Percentiles rank a stretch among this genome's conserved stretches.
Evolutionary conservation across 2,797 vertebrate species (phyloP).

Genomic region (Notolepis coatsorum): DNA sequence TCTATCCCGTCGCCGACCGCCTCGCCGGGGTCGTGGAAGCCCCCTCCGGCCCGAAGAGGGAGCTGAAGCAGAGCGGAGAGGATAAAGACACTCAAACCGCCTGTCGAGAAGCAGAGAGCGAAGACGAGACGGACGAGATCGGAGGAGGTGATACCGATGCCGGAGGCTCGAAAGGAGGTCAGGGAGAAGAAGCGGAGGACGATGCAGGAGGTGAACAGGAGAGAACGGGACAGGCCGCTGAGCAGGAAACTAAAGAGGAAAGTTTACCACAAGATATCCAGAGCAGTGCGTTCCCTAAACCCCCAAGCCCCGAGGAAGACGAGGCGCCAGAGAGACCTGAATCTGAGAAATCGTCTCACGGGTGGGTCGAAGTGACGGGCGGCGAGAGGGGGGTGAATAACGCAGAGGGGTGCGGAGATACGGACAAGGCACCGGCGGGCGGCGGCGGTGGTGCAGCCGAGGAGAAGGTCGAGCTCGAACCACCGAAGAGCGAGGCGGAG

Average conservation of each 20-base stretch:
- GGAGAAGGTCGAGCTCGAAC: constrained; percentile 5
- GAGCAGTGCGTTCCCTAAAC: not conserved
- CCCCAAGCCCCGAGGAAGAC: not conserved
- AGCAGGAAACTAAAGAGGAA: not conserved
- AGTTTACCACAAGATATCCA: not conserved
- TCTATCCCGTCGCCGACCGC: not conserved
- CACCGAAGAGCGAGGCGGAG: not conserved
- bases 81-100: constrained; percentile 13
- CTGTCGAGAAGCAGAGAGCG: not conserved
- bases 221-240: not conserved
- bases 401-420: not conserved
- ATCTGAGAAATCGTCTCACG: not conserved
- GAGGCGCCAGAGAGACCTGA: constrained; percentile 3
- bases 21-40: not conserved
- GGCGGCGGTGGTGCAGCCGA: not conserved
- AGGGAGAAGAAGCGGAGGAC: constrained; percentile 1
- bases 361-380: not conserved
- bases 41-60: constrained; percentile 13
- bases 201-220: not conserved
- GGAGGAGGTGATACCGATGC: not conserved
- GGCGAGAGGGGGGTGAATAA: not conserved
- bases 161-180: not conserved
- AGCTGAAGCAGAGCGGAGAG: constrained; percentile 1
- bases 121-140: not conserved
- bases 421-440: not conserved